These are phyloP conservation scores for Megaceryle maxima DNA, from an alignment of 2,113 vertebrate species.

Conservation along the genomic window DNA sequence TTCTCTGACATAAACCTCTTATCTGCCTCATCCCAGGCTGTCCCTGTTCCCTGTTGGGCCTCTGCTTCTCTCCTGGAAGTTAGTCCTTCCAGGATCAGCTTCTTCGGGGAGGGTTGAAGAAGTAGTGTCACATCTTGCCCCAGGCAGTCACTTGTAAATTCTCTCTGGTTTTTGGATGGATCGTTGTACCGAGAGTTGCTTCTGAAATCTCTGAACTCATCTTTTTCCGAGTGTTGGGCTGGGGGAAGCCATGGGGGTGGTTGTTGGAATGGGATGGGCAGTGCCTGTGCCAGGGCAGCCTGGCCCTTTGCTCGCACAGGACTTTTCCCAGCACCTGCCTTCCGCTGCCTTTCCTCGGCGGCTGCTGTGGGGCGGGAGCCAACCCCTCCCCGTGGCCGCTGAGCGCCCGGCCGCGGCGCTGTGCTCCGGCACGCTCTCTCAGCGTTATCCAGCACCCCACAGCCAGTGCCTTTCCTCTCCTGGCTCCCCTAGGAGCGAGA, in stretches of 20 bases:
- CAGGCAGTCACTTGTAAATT: background rate
- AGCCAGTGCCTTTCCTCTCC: background rate
- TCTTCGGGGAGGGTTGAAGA: conserved; percentile 28
- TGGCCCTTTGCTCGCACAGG: background rate
- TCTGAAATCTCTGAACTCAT: background rate
- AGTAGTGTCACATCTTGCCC: background rate
- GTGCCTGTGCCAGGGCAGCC: background rate
- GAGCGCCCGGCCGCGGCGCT: background rate
- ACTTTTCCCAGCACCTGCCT: background rate
- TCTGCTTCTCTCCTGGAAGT: conserved; percentile 56
- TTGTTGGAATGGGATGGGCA: background rate
- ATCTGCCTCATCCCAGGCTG: conserved; percentile 49
- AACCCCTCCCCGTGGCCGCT: background rate
- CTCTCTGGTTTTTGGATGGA: conserved; percentile 8
- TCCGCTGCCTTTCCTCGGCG: background rate
- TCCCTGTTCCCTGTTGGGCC: conserved; percentile 18
- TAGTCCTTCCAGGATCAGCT: conserved; percentile 24
- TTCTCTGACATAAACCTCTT: conserved; percentile 51
- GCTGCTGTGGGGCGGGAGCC: background rate
- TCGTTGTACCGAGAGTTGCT: background rate
- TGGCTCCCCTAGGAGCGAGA: background rate
- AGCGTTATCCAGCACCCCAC: background rate
- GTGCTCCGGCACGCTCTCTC: background rate
- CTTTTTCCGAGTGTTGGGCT: conserved; percentile 11
- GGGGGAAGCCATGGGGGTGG: background rate